A percentile compares a stretch with the other conserved stretches of the same genome.
These are phyloP conservation scores for Drosophila teissieri DNA, from an alignment of 1,140 invertebrate species.

Conservation along the genomic window DNA sequence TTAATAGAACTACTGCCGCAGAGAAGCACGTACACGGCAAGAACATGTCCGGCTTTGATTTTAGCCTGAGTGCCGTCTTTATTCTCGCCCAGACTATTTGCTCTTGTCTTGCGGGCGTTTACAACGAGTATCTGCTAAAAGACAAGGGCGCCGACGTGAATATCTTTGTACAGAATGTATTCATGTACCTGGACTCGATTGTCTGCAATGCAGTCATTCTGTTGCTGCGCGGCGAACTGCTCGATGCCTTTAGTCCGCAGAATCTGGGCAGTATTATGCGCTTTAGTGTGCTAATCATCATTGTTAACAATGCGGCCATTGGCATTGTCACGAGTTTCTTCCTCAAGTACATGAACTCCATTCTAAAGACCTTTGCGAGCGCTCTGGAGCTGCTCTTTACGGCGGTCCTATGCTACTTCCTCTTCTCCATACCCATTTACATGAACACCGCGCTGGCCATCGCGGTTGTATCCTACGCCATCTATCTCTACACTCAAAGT, in stretches of 20 bases:
- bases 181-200: constrained; percentile 98
- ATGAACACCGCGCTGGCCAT: constrained; percentile 93
- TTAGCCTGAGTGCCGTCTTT: constrained; percentile 90
- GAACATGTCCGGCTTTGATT: constrained; percentile 85
- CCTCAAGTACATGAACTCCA: constrained; percentile 96
- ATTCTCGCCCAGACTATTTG: constrained; percentile 94
- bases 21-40: constrained; percentile 76
- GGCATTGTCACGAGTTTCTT: constrained; percentile 98
- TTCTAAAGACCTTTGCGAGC: constrained; percentile 98
- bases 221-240: constrained; percentile 87
- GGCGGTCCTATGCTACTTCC: constrained; percentile 93
- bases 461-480: constrained; percentile 92
- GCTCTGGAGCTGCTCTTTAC: constrained; percentile 96
- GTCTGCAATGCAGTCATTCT: constrained; percentile 93
- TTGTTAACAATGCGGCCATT: constrained; percentile 95
- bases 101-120: constrained; percentile 97
- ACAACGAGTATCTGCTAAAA: constrained; percentile 98
- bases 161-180: constrained; percentile 97
- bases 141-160: constrained; percentile 92
- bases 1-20: not conserved
- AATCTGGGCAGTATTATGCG: constrained; percentile 87
- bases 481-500: constrained; percentile 95
- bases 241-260: constrained; percentile 86
- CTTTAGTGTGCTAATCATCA: constrained; percentile 91
- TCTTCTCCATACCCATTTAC: constrained; percentile 95